A percentile compares a stretch with the other conserved stretches of the same genome.
These are phyloP conservation scores for Heliothis peltigera DNA, from an alignment of 2,888 invertebrate species.

Conservation along the genomic window DNA sequence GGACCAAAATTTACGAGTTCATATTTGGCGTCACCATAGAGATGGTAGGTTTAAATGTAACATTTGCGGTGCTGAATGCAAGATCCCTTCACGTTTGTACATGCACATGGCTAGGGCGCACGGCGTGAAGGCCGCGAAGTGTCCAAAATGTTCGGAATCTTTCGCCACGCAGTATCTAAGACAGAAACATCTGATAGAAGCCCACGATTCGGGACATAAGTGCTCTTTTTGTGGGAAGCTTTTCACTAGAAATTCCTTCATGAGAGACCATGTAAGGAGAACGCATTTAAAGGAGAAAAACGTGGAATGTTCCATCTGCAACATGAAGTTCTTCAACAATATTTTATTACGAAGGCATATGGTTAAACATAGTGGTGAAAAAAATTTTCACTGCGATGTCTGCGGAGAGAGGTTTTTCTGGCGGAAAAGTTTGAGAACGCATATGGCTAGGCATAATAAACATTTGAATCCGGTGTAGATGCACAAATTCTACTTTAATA, in stretches of 20 bases:
- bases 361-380: slow-evolving; percentile 88
- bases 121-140: slow-evolving; percentile 85
- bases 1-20: slow-evolving; percentile 84
- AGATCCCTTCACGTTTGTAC: slow-evolving; percentile 84
- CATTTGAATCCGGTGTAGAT: slow-evolving; percentile 65
- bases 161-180: slow-evolving; percentile 89
- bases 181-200: slow-evolving; percentile 88
- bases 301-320: slow-evolving; percentile 83
- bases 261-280: slow-evolving; percentile 81
- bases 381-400: slow-evolving; percentile 90
- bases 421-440: slow-evolving; percentile 90
- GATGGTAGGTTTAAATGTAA: slow-evolving; percentile 83
- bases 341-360: slow-evolving; percentile 82
- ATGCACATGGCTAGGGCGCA: slow-evolving; percentile 86
- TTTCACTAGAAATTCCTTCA: slow-evolving; percentile 82
- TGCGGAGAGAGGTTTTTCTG: slow-evolving; percentile 91
- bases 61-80: slow-evolving; percentile 82
- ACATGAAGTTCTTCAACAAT: slow-evolving; percentile 85
- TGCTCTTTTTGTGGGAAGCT: slow-evolving; percentile 83
- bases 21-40: slow-evolving; percentile 85
- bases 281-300: slow-evolving; percentile 86
- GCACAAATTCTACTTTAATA: too few relatives aligned
- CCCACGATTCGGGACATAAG: slow-evolving; percentile 84
- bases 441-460: slow-evolving; percentile 85
- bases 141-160: slow-evolving; percentile 81